Base-by-base conservation (phyloP, 1,140 invertebrate genomes). In the Dryas iulia region DNA sequence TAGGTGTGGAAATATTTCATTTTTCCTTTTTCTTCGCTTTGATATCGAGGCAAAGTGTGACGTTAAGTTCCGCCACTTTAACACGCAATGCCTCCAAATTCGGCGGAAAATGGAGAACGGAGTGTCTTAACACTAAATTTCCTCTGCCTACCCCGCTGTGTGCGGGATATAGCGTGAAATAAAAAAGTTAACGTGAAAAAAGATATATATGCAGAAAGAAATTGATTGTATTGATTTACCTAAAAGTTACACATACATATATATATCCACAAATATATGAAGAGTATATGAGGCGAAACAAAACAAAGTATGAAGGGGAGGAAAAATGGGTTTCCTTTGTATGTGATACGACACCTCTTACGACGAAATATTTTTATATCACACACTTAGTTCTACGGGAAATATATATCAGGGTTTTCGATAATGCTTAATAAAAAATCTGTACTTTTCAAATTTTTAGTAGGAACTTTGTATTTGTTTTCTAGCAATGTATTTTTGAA, bases 361-460 rank as follows among this genome's bases (percentile, higher is more conserved):
- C 6, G 63, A 28, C 31, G 56, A 66, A 66, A 53, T 33, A 59
- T 59, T 59, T 66, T 59, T 53, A n/a, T 33, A 52, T 7, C 21
- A 30, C 31, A 53, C n/a, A 39, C 14, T 66, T 66, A 30, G 39
- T 59, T 31, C 59, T 18, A 66, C 28, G 35, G n/a, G 24, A 52
- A 24, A 23, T 47, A 58, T 23, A 6, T 39, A 1, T 39, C 23
- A 66, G 31, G 56, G 56, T 59, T 59, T 23, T 23, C 33, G 58
- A 39, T 39, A 14, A 14, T 39, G n/a, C 14, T 1, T n/a, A 39
- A 39, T 5, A 39, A 39, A 6, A n/a, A n/a, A n/a, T n/a, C n/a
- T n/a, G n/a, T n/a, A n/a, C n/a, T n/a, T n/a, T n/a, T n/a, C n/a
- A n/a, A n/a, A n/a, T n/a, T n/a, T n/a, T n/a, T n/a, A n/a, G n/a